These are phyloP conservation scores for Anodontia alba DNA, from an alignment of 2,888 invertebrate genomes.

Conservation along the genomic window DNA sequence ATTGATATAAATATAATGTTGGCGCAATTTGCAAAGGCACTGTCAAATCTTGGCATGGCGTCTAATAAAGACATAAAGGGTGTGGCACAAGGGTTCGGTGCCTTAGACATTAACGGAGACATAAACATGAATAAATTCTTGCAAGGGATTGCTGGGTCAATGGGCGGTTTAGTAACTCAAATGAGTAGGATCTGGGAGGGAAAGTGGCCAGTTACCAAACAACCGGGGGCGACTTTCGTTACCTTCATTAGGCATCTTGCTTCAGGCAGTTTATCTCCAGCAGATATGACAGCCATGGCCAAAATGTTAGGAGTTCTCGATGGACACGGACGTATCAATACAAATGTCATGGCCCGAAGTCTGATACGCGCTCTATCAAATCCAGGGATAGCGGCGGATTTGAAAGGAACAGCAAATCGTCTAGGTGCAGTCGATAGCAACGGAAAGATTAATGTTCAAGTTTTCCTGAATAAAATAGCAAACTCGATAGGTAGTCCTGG, in stretches of 20 bases:
- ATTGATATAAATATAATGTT: constrained; percentile 41
- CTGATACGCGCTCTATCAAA: constrained; percentile 9
- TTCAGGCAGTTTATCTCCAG: constrained; percentile 20
- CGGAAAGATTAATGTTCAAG: constrained; percentile 38
- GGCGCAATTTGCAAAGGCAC: constrained; percentile 11
- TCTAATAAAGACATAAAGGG: constrained; percentile 22
- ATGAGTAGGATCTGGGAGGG: neutral
- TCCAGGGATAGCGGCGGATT: neutral
- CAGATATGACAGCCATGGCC: constrained; percentile 32
- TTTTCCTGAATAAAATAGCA: constrained; percentile 15
- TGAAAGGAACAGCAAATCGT: constrained; percentile 39
- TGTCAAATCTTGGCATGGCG: constrained; percentile 13
- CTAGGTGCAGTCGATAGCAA: constrained; percentile 47
- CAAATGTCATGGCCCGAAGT: constrained; percentile 25
- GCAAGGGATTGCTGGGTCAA: constrained; percentile 25
- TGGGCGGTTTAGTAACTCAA: constrained; percentile 8
- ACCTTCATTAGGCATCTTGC: constrained; percentile 23
- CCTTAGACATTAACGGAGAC: constrained; percentile 46
- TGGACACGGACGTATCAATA: constrained; percentile 30
- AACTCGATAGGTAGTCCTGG: neutral
- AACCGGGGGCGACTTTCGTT: neutral
- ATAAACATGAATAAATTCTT: constrained; percentile 33
- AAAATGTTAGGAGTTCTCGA: constrained; percentile 32
- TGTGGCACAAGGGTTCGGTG: constrained; percentile 40
- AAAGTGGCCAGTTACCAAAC: neutral